These are phyloP conservation scores for Antedon mediterranea DNA, from an alignment of 53 echinoderm and acorn worm genomes.

Conservation along the genomic window DNA sequence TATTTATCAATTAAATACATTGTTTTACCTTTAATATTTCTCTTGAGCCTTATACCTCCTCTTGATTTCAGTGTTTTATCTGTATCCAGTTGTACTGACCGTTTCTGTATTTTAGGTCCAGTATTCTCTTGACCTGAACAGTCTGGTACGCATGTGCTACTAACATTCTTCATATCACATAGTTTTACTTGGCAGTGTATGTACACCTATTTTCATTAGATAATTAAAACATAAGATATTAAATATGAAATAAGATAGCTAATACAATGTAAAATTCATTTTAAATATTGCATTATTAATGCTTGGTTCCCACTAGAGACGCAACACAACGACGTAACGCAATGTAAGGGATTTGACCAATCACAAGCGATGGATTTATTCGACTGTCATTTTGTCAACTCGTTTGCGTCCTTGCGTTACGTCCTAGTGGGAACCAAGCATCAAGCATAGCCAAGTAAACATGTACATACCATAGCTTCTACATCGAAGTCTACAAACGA, in stretches of 20 bases:
- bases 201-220: neutral
- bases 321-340: no score
- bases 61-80: neutral
- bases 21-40: neutral
- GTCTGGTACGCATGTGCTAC: neutral
- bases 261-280: no score
- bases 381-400: no score
- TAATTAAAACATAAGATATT: neutral
- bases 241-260: no score
- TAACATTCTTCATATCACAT: neutral
- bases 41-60: neutral
- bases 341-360: no score
- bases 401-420: no score
- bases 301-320: no score
- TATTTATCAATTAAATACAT: no score
- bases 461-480: neutral
- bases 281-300: no score
- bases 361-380: no score
- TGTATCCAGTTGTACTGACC: neutral
- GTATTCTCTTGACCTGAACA: neutral
- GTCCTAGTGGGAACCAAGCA: no score
- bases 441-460: no score
- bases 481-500: neutral
- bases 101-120: neutral
- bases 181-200: neutral